phyloP scores from a whole-genome alignment of 2,113 vertebrate genomes.

The Phalacrocorax aristotelis region DNA sequence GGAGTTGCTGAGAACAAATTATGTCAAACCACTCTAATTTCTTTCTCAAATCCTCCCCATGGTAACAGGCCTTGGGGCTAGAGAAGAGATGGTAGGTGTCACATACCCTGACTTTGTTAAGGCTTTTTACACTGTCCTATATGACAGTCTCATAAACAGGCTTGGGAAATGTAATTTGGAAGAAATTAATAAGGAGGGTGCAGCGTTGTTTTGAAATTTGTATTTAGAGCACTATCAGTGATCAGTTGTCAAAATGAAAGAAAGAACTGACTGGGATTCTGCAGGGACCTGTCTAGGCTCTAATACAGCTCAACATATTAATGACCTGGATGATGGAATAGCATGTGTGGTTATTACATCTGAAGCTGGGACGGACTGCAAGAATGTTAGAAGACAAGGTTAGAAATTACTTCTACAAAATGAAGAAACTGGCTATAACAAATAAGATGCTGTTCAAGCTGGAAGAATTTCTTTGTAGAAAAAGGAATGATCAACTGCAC shows the following conservation, averaged over 20 bases:
- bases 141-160: background rate
- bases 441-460: background rate
- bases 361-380: background rate
- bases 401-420: background rate
- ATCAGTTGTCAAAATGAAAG: background rate
- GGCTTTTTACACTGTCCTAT: background rate
- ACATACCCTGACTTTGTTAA: background rate
- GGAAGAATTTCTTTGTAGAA: background rate
- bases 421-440: background rate
- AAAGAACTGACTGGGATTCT: background rate
- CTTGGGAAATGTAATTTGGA: background rate
- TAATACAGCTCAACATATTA: background rate
- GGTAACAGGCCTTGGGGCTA: background rate
- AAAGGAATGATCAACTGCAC: background rate
- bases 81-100: background rate
- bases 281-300: background rate
- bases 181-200: background rate
- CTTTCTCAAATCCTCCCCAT: background rate
- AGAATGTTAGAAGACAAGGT: background rate
- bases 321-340: background rate
- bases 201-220: background rate
- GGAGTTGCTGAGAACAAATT: background rate
- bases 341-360: background rate
- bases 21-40: background rate
- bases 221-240: background rate